Base-by-base conservation (phyloP, 2,888 invertebrate species). In the Hirtodrosophila histrioides region DNA sequence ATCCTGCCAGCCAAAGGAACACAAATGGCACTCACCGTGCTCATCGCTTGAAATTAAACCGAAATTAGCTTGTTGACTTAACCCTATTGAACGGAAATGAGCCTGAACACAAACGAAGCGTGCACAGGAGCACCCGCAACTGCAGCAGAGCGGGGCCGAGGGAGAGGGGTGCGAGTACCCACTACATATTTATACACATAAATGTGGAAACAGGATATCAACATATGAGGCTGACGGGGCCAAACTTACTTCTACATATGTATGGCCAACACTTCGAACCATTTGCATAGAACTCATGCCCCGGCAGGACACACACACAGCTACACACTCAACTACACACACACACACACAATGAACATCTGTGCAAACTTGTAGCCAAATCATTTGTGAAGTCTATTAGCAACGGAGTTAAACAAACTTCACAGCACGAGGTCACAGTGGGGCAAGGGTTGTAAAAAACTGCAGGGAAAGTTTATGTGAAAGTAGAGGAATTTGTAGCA, bases 311-410 rank as follows among this genome's bases (percentile, higher is more conserved):
- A 56, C 48, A 60, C 1, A 35, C 12, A 33, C n/a, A 8, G 27
- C 50, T 8, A 17, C 35, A 39, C 46, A 45, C 7, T 17, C 9
- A n/a, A 3, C 4, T 1, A 27, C n/a, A 23, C 3, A 17, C 33
- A 65, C 12, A 48, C 33, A n/a, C 24, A 29, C 27, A 31, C 12
- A 27, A n/a, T 11, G 23, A 17, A 33, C 49, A 76, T 45, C 41
- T 55, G 50, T n/a, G 48, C 39, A 39, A 61, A 71, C 50, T 58
- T 69, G 65, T 62, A 62, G 55, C 57, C 69, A 78, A 79, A 81
- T 82, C 76, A 69, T 86, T 82, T 82, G 73, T 82, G 83, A 78
- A 85, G 86, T 81, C 80, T 85, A 86, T 81, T 86, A 75, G 79
- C 69, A 69, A 64, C 41, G 65, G 53, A 75, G 75, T 67, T 65